A percentile compares a stretch with the other conserved stretches of the same genome.
Evolutionary conservation across 2,113 vertebrate genomes (phyloP).

Genomic region (Lasiurus borealis): DNA sequence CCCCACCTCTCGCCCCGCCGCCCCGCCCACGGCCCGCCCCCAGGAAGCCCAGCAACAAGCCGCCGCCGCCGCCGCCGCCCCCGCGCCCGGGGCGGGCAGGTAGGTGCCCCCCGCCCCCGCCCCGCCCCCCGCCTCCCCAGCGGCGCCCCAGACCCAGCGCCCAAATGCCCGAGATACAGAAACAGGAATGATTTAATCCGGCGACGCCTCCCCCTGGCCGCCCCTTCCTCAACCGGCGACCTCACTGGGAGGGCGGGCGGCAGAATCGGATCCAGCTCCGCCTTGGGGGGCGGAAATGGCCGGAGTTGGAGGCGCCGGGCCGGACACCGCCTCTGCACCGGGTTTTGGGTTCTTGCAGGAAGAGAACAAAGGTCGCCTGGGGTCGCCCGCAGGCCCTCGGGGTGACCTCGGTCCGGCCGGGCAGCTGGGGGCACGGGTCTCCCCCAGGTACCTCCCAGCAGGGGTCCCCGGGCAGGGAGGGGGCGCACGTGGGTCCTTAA

Average conservation of each 20-base stretch:
- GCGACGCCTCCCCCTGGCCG: not conserved
- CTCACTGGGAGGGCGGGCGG: not conserved
- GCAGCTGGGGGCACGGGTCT: constrained; percentile 71
- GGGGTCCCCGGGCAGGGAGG: not conserved
- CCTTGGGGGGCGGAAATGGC: not conserved
- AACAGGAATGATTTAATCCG: constrained; percentile 35
- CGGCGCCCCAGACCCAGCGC: not conserved
- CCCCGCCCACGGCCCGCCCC: constrained; percentile 73
- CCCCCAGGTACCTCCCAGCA: constrained; percentile 48
- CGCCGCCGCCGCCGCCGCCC: constrained; percentile 53
- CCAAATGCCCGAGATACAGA: not conserved
- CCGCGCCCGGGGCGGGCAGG: constrained; percentile 68
- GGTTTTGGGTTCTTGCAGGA: not conserved
- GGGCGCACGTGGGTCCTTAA: constrained; percentile 32
- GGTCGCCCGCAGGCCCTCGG: not conserved
- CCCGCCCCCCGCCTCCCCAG: not conserved
- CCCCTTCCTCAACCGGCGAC: not conserved
- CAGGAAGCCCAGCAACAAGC: constrained; percentile 72
- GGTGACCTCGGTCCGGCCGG: constrained; percentile 53
- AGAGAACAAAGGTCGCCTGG: not conserved
- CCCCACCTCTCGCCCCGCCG: constrained; percentile 50
- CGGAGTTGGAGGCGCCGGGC: not conserved
- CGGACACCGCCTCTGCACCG: not conserved
- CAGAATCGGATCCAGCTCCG: not conserved
- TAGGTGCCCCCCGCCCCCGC: not conserved